These are phyloP conservation scores for Nomada ruficornis DNA, from an alignment of 2,888 invertebrate genomes.

Conservation along the genomic window DNA sequence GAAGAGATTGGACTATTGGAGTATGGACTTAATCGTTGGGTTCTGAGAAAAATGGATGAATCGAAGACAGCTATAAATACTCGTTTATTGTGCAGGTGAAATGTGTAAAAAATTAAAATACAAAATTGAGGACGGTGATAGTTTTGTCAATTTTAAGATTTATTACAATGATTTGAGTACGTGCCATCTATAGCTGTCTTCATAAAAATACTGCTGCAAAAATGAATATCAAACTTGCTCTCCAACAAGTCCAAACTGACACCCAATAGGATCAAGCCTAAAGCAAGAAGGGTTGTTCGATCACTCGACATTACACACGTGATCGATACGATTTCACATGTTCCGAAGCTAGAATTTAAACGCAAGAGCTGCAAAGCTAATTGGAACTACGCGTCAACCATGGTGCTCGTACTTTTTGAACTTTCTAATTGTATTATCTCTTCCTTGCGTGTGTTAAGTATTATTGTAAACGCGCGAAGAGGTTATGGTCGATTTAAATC, in stretches of 20 bases:
- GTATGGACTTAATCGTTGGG: neutral
- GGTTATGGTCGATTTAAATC: slow-evolving; percentile 22
- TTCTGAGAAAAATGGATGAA: neutral
- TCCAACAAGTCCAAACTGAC: neutral
- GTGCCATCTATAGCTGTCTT: neutral
- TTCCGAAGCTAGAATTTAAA: no score
- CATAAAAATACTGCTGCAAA: neutral
- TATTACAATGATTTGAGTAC: no score
- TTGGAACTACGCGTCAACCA: slow-evolving; percentile 20
- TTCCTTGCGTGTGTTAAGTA: neutral
- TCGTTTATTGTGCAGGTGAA: neutral
- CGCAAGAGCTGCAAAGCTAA: neutral
- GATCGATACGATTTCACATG: neutral
- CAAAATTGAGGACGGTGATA: no score
- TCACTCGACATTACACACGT: neutral
- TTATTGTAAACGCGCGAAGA: slow-evolving; percentile 1
- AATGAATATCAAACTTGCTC: neutral
- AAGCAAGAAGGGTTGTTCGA: neutral
- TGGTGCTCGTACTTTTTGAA: slow-evolving; percentile 44
- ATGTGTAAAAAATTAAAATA: neutral
- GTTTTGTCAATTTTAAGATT: no score
- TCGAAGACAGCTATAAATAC: neutral
- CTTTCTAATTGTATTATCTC: slow-evolving; percentile 10
- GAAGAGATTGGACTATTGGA: no score
- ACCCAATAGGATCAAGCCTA: neutral